Conservation (phyloP, 2,113 vertebrate species). For the Cyanoderma ruficeps region DNA sequence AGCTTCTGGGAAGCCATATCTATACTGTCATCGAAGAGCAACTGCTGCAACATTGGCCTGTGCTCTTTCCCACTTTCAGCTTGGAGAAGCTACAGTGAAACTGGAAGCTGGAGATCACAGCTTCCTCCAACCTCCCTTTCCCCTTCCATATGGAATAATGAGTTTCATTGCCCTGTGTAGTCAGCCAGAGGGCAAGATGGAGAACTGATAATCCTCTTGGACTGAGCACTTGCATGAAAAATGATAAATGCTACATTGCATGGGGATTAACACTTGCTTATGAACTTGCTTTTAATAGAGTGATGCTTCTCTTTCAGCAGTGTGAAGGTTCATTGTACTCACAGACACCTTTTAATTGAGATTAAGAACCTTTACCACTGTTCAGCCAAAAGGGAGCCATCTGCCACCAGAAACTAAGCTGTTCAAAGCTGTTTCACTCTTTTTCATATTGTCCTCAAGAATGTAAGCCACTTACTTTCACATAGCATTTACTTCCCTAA, state of each 20-base stretch:
- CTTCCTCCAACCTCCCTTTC: conserved; percentile 24
- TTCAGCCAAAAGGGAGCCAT: conserved; percentile 29
- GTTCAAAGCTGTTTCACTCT: not conserved
- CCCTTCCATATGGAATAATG: conserved; percentile 53
- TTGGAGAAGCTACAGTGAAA: conserved; percentile 21
- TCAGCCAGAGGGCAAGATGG: conserved; percentile 58
- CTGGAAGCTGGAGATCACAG: conserved; percentile 40
- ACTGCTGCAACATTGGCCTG: not conserved
- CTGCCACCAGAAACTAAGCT: not conserved
- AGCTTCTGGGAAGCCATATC: not conserved
- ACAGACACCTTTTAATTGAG: not conserved
- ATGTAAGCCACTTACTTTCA: not conserved
- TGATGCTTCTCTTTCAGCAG: conserved; percentile 40
- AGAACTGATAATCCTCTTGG: conserved; percentile 61
- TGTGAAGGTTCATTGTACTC: conserved; percentile 7
- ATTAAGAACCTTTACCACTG: conserved; percentile 1
- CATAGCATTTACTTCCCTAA: not conserved
- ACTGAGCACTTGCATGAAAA: conserved; percentile 49
- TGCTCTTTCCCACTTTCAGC: not conserved
- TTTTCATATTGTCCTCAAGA: not conserved
- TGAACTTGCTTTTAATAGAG: conserved; percentile 35
- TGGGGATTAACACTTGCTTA: conserved; percentile 60
- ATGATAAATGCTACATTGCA: conserved; percentile 50
- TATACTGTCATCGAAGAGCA: not conserved
- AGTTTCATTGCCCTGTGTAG: conserved; percentile 42